A percentile compares a stretch with the other conserved stretches of the same genome.
Conservation (phyloP, 2,888 invertebrate species). For the Hyposoter dolosus region DNA sequence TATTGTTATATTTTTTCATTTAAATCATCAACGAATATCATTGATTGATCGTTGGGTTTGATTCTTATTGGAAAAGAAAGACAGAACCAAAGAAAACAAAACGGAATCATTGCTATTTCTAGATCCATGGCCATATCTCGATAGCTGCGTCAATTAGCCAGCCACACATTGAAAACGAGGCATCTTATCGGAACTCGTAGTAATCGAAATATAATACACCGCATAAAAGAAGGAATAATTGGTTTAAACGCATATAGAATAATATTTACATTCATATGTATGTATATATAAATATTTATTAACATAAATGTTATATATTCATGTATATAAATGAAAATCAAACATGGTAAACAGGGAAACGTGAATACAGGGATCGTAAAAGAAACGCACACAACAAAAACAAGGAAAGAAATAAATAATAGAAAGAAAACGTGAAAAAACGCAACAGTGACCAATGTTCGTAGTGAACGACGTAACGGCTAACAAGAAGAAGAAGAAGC, state of each 20-base stretch:
- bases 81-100: slow-evolving; percentile 2
- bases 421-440: slow-evolving; percentile 41
- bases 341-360: slow-evolving; percentile 58
- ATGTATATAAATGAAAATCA: slow-evolving; percentile 40
- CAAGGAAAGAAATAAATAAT: slow-evolving; percentile 24
- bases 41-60: slow-evolving; percentile 3
- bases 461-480: slow-evolving; percentile 64
- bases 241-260: slow-evolving; percentile 38
- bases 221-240: slow-evolving; percentile 20
- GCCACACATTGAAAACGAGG: slow-evolving; percentile 73
- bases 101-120: slow-evolving; percentile 75
- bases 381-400: slow-evolving; percentile 53
- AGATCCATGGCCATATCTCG: slow-evolving; percentile 81
- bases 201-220: slow-evolving; percentile 60
- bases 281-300: slow-evolving; percentile 28
- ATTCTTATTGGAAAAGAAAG: background rate
- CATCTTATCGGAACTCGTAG: slow-evolving; percentile 75
- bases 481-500: slow-evolving; percentile 52
- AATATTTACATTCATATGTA: background rate
- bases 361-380: slow-evolving; percentile 61
- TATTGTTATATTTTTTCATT: background rate
- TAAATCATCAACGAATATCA: slow-evolving; percentile 29
- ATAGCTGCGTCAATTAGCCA: slow-evolving; percentile 74
- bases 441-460: slow-evolving; percentile 70
- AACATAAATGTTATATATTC: slow-evolving; percentile 28